Evolutionary conservation across 2,797 vertebrate genomes (phyloP).

Genomic region (Sarcophilus harrisii): DNA sequence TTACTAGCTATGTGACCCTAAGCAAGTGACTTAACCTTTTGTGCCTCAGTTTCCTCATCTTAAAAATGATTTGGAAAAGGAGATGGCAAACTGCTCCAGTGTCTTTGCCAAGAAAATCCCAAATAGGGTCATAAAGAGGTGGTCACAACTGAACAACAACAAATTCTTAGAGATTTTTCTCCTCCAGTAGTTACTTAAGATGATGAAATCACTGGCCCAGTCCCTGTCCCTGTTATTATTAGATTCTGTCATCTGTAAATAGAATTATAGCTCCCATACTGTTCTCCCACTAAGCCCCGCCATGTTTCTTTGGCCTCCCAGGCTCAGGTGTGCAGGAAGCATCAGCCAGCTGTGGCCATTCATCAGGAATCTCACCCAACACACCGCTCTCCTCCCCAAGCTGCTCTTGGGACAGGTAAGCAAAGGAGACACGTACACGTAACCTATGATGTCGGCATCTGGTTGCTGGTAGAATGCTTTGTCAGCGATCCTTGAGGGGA

Average conservation of each 20-base stretch:
- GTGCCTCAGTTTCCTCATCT: not conserved
- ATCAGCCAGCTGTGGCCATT: not conserved
- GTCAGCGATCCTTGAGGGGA: conserved; percentile 94
- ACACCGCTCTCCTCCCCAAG: not conserved
- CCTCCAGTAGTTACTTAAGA: not conserved
- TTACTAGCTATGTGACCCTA: not conserved
- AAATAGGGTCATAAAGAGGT: not conserved
- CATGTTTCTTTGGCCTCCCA: not conserved
- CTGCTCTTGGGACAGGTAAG: conserved; percentile 51
- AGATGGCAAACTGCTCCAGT: not conserved
- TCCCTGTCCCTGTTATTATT: not conserved
- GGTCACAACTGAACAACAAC: not conserved
- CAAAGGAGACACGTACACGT: conserved; percentile 94
- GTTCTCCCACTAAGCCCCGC: not conserved
- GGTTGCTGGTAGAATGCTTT: conserved; percentile 99
- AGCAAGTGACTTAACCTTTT: not conserved
- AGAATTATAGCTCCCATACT: not conserved
- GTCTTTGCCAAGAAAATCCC: not conserved
- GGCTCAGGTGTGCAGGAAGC: not conserved
- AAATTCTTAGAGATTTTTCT: not conserved
- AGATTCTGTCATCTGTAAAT: not conserved
- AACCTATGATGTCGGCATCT: conserved; percentile 98
- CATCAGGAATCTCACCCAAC: not conserved
- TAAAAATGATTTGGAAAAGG: not conserved
- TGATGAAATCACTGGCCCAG: not conserved